phyloP scores from a whole-genome alignment of 2,113 vertebrate genomes.

The Carassius auratus region DNA sequence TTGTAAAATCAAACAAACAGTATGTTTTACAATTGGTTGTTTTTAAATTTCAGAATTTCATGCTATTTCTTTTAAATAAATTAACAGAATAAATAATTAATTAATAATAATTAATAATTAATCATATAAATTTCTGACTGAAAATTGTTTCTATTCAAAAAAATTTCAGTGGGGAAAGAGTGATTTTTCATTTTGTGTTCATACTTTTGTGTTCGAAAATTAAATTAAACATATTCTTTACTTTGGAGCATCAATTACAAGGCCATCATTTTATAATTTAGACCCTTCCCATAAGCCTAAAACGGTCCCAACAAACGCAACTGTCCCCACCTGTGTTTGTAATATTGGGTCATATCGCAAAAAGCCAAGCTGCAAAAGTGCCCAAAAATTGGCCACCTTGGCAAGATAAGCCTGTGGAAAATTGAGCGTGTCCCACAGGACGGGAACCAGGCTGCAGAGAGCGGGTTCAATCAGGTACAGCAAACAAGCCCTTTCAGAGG shows the following conservation, averaged over 20 bases:
- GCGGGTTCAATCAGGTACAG: conserved; percentile 29
- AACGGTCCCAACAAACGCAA: background rate
- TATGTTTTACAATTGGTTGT: too few relatives aligned
- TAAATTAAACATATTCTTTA: background rate
- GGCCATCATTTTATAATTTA: conserved; percentile 10
- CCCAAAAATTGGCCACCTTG: conserved; percentile 36
- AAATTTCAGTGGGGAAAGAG: background rate
- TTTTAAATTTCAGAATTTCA: too few relatives aligned
- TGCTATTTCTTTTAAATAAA: too few relatives aligned
- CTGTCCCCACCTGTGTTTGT: background rate
- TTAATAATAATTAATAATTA: too few relatives aligned
- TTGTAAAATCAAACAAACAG: background rate
- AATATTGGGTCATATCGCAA: conserved; percentile 9
- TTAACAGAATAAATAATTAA: too few relatives aligned
- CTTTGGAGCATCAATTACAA: background rate
- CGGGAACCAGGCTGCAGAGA: background rate
- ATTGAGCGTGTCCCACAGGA: conserved; percentile 45
- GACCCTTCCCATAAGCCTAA: background rate
- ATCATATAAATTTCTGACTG: too few relatives aligned
- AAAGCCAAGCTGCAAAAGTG: conserved; percentile 29
- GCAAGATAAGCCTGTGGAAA: conserved; percentile 42
- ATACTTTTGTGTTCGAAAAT: background rate
- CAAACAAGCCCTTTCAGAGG: conserved; percentile 28
- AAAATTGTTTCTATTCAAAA: background rate
- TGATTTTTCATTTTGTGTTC: background rate